Evolutionary conservation across 2,888 invertebrate genomes (phyloP).

Genomic region (Zygothrica quintamaculata): DNA sequence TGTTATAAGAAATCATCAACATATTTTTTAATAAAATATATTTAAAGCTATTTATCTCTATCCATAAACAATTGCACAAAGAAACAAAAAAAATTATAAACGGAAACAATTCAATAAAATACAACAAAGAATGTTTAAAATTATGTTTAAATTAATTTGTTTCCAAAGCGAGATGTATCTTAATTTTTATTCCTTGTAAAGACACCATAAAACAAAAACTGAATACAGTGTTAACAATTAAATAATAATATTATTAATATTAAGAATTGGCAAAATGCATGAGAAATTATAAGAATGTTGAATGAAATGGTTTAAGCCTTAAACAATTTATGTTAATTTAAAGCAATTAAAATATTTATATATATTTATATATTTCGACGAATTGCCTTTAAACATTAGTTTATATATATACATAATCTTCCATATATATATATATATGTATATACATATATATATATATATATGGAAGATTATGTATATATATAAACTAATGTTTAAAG

Average conservation of each 20-base stretch:
- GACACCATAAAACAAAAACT: constrained; percentile 31
- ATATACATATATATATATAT: background rate
- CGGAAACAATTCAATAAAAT: no score
- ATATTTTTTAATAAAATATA: no score
- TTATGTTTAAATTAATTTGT: no score
- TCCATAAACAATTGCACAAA: constrained; percentile 6
- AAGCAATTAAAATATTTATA: no score
- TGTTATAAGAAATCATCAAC: constrained; percentile 30
- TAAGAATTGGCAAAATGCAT: constrained; percentile 6
- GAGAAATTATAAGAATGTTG: no score
- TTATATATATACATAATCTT: no score
- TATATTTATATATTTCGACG: no score
- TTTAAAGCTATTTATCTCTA: constrained; percentile 49
- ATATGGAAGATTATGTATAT: background rate
- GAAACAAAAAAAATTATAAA: constrained; percentile 13
- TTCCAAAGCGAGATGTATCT: constrained; percentile 10
- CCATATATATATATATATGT: background rate
- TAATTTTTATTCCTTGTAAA: constrained; percentile 7
- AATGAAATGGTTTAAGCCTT: constrained; percentile 28
- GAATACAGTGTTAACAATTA: constrained; percentile 60
- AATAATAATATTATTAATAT: constrained; percentile 1
- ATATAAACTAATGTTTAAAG: constrained; percentile 16
- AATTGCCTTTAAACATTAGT: no score
- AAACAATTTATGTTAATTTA: constrained; percentile 29
- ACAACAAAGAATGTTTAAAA: no score